These are phyloP conservation scores for Rissa tridactyla DNA, from an alignment of 2,113 vertebrate species.

Conservation along the genomic window DNA sequence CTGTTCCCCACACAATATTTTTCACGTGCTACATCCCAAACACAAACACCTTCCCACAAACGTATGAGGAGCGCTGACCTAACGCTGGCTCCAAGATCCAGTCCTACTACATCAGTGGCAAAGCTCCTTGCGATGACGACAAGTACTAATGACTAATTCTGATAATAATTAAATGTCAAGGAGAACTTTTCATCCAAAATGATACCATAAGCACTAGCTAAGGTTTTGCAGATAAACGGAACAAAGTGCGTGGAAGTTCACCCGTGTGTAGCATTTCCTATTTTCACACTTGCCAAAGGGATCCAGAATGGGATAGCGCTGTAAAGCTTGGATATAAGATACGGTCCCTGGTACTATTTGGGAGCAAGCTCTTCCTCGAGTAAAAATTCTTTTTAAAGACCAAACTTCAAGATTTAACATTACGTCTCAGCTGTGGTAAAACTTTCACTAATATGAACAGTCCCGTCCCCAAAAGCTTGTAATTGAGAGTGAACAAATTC, in stretches of 20 bases:
- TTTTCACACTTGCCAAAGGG: background rate
- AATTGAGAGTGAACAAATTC: background rate
- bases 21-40: background rate
- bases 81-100: background rate
- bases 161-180: constrained; percentile 38
- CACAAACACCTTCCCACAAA: background rate
- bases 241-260: background rate
- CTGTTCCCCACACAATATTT: background rate
- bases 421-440: background rate
- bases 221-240: background rate
- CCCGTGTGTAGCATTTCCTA: accelerated
- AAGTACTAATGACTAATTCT: constrained; percentile 24
- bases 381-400: background rate
- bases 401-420: background rate
- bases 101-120: background rate
- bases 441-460: background rate
- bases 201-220: background rate
- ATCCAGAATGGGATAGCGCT: background rate
- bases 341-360: background rate
- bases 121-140: background rate
- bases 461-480: background rate
- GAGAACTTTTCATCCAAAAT: constrained; percentile 8
- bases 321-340: background rate
- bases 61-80: background rate
- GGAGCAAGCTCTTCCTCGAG: background rate